Evolutionary conservation across 2,797 vertebrate species (phyloP).

Genomic region (Echeneis naucrates): DNA sequence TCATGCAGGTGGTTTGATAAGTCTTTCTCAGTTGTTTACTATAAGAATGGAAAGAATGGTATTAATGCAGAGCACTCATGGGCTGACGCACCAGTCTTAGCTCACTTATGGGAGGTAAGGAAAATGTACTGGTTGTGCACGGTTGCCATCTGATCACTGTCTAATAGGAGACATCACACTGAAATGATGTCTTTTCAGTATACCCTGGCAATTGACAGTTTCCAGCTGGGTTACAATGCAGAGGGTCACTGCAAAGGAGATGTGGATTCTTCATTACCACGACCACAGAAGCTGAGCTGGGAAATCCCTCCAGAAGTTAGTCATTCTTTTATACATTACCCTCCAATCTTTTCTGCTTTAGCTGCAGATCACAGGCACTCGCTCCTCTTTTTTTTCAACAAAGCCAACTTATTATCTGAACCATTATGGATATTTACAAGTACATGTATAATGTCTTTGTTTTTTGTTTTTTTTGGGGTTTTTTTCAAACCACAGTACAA

Average conservation of each 20-base stretch:
- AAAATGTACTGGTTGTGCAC: background rate
- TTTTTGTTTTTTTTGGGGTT: background rate
- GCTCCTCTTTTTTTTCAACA: background rate
- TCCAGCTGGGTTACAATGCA: constrained; percentile 89
- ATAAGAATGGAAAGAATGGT: constrained; percentile 91
- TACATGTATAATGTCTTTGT: too few relatives aligned
- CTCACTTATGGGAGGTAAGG: constrained; percentile 91
- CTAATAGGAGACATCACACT: background rate
- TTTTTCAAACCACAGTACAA: background rate
- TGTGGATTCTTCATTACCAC: constrained; percentile 80
- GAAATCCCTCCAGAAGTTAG: constrained; percentile 87
- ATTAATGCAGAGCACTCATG: constrained; percentile 92
- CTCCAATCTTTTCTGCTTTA: background rate
- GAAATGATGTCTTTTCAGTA: constrained; percentile 78
- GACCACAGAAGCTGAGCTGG: constrained; percentile 89
- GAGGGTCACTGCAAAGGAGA: constrained; percentile 93
- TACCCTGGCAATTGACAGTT: constrained; percentile 88
- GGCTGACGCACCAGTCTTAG: constrained; percentile 90
- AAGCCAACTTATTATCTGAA: constrained; percentile 2
- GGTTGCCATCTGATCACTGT: too few relatives aligned
- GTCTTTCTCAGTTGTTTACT: constrained; percentile 89
- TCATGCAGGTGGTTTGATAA: constrained; percentile 87
- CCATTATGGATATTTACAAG: too few relatives aligned
- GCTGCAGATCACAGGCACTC: background rate
- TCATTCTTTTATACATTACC: background rate